Evolutionary conservation across 1,140 invertebrate species (phyloP), one percentile per base, ranked within the genome.

Genomic region (Stegodyphus dumicola): DNA sequence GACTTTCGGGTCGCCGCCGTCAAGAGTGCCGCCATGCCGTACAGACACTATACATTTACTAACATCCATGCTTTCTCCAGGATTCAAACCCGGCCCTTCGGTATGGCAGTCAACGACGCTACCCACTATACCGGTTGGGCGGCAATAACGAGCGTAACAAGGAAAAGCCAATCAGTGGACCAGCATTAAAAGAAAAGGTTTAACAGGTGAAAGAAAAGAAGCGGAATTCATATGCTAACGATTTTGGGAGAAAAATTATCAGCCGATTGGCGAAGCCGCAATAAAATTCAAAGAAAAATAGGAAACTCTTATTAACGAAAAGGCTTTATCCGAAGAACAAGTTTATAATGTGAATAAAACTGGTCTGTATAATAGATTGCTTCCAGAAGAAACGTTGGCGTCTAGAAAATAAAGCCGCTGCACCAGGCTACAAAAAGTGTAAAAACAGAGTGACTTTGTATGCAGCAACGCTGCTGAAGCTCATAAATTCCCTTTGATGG

Each of bases 401-500:
- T 69, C 66, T 69, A 69, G 5, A 69, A 69, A 69, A 69, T n/a
- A 9, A 6, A 69, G 3, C 17, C 6, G 2, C 66, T n/a, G 66
- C 66, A 69, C 17, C 33, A 69, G 10, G 17, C 66, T 69, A 3
- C 66, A 15, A 69, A 69, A 33, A 69, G 6, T 18, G 66, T 48
- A 69, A 69, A 69, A 6, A 6, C 5, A 69, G 33, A 69, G 17
- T 69, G 10, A 2, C 7, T 69, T 17, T 69, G 66, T 69, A 17
- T 69, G 66, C 66, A 5, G 17, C 66, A 69, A 69, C 66, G 7
- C 66, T 69, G 10, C 66, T 69, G 66, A 5, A 69, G 17, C 66
- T 5, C 66, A 69, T n/a, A 69, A 69, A 69, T 1, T 69, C 66
- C 66, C 66, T 69, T n/a, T 69, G 66, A 69, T 69, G 33, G 66